Percentiles rank a stretch among this genome's conserved stretches.
These are phyloP conservation scores for Syngnathus acus DNA, from an alignment of 2,797 vertebrate species.

Conservation along the genomic window DNA sequence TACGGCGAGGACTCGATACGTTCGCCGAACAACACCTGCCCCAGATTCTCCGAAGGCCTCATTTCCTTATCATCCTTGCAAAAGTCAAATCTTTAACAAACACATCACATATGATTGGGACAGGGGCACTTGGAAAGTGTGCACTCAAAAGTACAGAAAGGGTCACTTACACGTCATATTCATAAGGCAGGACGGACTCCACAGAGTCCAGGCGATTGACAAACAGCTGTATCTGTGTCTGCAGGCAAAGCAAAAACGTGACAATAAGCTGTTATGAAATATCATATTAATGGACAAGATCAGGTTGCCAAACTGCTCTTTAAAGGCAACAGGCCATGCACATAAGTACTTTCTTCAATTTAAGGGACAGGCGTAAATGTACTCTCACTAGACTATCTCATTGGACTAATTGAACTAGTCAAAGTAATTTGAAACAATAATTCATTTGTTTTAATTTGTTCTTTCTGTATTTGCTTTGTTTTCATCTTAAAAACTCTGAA, in stretches of 20 bases:
- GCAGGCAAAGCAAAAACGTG: constrained; percentile 21
- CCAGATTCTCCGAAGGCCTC: constrained; percentile 86
- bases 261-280: neutral
- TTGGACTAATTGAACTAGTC: too few species aligned
- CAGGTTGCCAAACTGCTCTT: neutral
- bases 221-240: constrained; percentile 78
- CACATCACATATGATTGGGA: neutral
- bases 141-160: neutral
- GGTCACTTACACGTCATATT: constrained; percentile 84
- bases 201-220: constrained; percentile 87
- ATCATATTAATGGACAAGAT: neutral
- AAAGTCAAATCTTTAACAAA: constrained; percentile 79
- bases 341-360: too few species aligned
- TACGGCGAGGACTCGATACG: constrained; percentile 86
- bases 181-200: constrained; percentile 82
- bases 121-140: neutral
- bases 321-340: neutral
- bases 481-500: too few species aligned
- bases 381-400: too few species aligned
- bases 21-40: constrained; percentile 87
- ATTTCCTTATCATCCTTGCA: constrained; percentile 78
- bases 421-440: too few species aligned
- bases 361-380: too few species aligned
- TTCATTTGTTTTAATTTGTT: too few species aligned
- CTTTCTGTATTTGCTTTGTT: too few species aligned